phyloP scores from a whole-genome alignment of 2,888 invertebrate species.

The Yponomeuta cagnagella region DNA sequence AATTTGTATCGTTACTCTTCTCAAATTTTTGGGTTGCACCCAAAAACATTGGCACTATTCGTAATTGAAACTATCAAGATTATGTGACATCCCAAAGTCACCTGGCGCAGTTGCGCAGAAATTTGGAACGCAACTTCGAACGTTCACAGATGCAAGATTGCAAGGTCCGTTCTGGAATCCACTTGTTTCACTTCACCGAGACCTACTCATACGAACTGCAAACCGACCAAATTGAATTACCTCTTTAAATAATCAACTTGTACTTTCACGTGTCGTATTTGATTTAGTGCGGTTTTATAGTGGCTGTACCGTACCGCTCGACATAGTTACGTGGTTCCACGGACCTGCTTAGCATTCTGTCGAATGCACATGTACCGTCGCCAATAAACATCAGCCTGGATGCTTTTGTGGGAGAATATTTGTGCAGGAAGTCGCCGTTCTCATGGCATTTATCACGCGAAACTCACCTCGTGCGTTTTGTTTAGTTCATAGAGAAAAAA shows the following conservation, averaged over 20 bases:
- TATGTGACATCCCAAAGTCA: not conserved
- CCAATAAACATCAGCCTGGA: conserved; percentile 66
- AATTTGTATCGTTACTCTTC: conserved; percentile 1
- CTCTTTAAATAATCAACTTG: not conserved
- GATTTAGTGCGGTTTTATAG: conserved; percentile 31
- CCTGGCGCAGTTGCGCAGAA: conserved; percentile 5
- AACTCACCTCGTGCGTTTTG: conserved; percentile 1
- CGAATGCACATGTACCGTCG: conserved; percentile 51
- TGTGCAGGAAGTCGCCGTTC: conserved; percentile 18
- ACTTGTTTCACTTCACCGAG: conserved; percentile 25
- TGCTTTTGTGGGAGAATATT: conserved; percentile 49
- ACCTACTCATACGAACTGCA: conserved; percentile 43
- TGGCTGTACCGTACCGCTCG: conserved; percentile 35
- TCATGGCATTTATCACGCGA: conserved; percentile 8
- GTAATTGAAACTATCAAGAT: conserved; percentile 1
- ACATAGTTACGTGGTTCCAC: conserved; percentile 45
- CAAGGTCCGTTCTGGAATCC: conserved; percentile 37
- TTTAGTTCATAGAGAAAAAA: conserved; percentile 2
- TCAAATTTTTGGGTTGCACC: not conserved
- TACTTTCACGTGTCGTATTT: not conserved
- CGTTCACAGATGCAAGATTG: conserved; percentile 43
- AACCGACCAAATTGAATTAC: conserved; percentile 30
- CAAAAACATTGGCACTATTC: conserved; percentile 1
- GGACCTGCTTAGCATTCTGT: conserved; percentile 71
- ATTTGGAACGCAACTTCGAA: conserved; percentile 43